Evolutionary conservation across 2,888 invertebrate species (phyloP), one percentile per base, ranked within the genome.

Genomic region (Napeogenes sylphis): DNA sequence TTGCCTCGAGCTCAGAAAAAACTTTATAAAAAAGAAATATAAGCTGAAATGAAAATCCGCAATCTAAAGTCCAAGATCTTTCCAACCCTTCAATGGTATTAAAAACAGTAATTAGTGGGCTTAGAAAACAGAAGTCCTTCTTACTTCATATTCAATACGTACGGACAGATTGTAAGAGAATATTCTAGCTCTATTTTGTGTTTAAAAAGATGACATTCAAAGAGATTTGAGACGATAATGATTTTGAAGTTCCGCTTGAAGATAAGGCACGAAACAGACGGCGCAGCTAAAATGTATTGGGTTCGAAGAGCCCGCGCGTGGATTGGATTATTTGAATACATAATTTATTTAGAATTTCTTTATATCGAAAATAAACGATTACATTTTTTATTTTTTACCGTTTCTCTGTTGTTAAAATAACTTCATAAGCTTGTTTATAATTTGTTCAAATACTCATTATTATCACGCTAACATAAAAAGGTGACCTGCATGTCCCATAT

Each of bases 51-150:
- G 56, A 61, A 64, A 66, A 64, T 59, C 64, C 55, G 58, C 61
- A 64, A 67, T 68, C 66, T 69, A 58, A 68, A 51, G 67, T 62
- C 66, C 66, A 61, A 63, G 61, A 51, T 51, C 30, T 66, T 65
- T 58, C 59, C 61, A 64, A 67, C 66, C 64, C 64, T 71, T 69
- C 64, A 70, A 69, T 66, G 67, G 64, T 67, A 68, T 70, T 68
- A 68, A 69, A 68, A 70, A 69, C 68, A 65, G 69, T 68, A 71
- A 71, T 71, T 71, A 71, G 70, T 70, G 69, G 66, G 61, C 68
- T 65, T 58, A 66, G 64, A 69, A 62, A 66, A 63, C 56, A 55
- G 58, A 61, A 56, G 56, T 60, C 61, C 58, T 58, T 62, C 21
- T 51, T 21, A 51, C 47, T 47, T 55, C 54, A 33, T 38, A 55